Percentiles rank a stretch among this genome's conserved stretches.
Conservation (phyloP, 2,113 vertebrate genomes). For the Phrynocephalus versicolor region DNA sequence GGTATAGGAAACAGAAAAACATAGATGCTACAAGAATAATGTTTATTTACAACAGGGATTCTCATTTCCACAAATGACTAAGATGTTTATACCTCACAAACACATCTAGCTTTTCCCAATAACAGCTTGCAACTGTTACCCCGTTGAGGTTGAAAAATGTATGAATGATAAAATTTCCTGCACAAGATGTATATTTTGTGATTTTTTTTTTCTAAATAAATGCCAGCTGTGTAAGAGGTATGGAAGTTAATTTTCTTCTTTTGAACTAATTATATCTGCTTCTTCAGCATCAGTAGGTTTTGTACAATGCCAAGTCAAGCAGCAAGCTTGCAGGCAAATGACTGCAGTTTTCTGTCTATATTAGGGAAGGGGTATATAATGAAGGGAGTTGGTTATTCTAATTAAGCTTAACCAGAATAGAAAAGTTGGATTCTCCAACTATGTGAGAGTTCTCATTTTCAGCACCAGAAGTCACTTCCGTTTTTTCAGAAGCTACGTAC, state of each 20-base stretch:
- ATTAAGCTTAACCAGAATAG: slow-evolving; percentile 36
- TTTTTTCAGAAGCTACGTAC: too few species aligned
- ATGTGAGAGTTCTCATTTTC: too few species aligned
- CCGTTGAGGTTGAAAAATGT: background rate
- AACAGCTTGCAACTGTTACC: too few species aligned
- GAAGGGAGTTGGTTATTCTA: slow-evolving; percentile 18
- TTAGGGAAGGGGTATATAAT: slow-evolving; percentile 13
- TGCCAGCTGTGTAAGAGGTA: slow-evolving; percentile 17
- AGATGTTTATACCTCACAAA: too few species aligned
- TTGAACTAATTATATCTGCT: background rate
- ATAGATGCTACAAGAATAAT: background rate
- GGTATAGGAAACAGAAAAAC: background rate
- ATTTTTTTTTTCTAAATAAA: background rate
- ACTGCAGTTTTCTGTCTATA: slow-evolving; percentile 32
- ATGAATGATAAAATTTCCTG: background rate
- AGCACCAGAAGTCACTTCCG: too few species aligned
- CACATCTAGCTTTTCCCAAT: too few species aligned
- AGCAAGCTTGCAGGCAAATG: background rate
- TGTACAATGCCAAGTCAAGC: slow-evolving; percentile 15
- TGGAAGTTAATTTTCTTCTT: background rate
- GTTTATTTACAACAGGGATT: background rate
- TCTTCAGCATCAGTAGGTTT: slow-evolving; percentile 23
- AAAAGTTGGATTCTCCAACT: background rate
- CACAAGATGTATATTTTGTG: background rate
- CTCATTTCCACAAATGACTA: too few species aligned